phyloP scores from a whole-genome alignment of 2,797 vertebrate genomes.

The Dendrocincla fuliginosa region DNA sequence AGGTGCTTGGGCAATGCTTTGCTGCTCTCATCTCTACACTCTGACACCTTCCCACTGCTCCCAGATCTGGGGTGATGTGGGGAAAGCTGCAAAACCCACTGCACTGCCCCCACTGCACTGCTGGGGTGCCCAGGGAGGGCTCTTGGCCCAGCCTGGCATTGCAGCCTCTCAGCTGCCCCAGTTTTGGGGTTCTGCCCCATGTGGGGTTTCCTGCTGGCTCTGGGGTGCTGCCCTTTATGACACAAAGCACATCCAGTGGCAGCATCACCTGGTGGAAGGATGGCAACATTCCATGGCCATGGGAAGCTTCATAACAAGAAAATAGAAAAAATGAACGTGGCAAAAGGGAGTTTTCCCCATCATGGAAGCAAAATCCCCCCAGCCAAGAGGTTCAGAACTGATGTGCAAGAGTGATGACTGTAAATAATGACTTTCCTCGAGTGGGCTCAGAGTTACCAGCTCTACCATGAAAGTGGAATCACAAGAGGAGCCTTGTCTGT shows the following conservation, averaged over 20 bases:
- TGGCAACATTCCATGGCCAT: background rate
- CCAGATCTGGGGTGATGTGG: background rate
- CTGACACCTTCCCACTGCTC: background rate
- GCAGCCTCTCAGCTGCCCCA: background rate
- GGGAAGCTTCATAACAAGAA: background rate
- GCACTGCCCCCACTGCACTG: background rate
- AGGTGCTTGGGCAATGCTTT: background rate
- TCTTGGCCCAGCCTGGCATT: background rate
- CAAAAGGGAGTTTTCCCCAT: background rate
- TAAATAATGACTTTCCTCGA: background rate
- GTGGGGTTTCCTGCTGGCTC: background rate
- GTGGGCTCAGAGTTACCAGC: background rate
- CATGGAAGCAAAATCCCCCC: background rate
- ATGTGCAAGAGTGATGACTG: background rate
- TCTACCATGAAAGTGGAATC: background rate
- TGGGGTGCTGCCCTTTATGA: background rate
- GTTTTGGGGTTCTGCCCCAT: background rate
- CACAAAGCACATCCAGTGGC: background rate
- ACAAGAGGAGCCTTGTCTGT: background rate
- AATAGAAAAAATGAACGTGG: background rate
- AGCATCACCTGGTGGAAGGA: background rate
- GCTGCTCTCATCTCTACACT: background rate
- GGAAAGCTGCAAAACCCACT: background rate
- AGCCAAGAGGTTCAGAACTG: background rate
- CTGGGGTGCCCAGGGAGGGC: background rate